Base-by-base conservation (phyloP, 2,888 invertebrate species). In the Drosophila eohydei region DNA sequence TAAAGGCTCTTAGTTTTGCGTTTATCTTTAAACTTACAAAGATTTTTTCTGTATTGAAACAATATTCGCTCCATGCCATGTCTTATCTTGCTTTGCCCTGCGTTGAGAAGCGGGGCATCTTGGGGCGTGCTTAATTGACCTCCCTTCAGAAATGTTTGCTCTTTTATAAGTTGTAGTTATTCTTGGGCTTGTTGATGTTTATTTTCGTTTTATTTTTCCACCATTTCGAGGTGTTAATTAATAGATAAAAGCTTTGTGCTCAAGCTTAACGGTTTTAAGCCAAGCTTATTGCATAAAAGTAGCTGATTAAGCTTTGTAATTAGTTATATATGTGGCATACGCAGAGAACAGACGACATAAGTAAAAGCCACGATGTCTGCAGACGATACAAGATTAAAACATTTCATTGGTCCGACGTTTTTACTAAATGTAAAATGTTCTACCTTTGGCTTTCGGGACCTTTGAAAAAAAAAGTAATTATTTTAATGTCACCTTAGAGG, bases 401-500 rank as follows among this genome's bases (percentile, higher is more conserved):
- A 59, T 69, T 73, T 81, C 79, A 83, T 86, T 74, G 65, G 26
- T 8, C 57, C 59, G 30, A 38, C 16, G 12, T 32, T n/a, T 34
- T 26, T 7, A 34, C 43, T 26, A 44, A 44, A 57, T 57, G 34
- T 34, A 34, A n/a, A 44, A 34, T 34, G 43, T 34, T 44, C 11
- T 34, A 9, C 21, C 38, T 30, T n/a, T 30, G 30, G 38, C 30
- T 21, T 28, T n/a, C n/a, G 21, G 55, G 52, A 26, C 43, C 30
- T 34, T 21, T 21, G 21, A 21, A 54, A 51, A 69, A 75, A 72
- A 79, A 63, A 57, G 77, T 81, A 83, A 83, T 83, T 83, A 84
- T 74, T 80, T 77, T 69, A 81, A 87, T 86, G 79, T 69, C 68
- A 65, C 79, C 71, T 79, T 72, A 63, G 77, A 67, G 74, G 73